Evolutionary conservation across 2,888 invertebrate species (phyloP).

Genomic region (Helicoverpa assulta): DNA sequence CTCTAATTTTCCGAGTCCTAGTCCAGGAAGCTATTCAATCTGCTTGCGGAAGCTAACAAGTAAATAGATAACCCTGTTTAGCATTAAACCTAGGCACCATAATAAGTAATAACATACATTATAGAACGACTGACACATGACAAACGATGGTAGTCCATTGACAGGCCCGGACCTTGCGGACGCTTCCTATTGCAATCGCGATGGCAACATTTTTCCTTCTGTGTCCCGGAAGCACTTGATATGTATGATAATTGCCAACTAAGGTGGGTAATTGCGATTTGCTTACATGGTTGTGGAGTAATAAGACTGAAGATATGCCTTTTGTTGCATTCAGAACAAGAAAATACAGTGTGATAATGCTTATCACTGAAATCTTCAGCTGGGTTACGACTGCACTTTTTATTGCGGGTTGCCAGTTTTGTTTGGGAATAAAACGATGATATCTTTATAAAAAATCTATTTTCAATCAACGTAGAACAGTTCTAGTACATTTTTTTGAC

Average conservation of each 20-base stretch:
- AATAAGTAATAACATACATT: conserved; percentile 9
- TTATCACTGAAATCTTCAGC: neutral
- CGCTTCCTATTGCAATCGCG: conserved; percentile 48
- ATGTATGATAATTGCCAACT: conserved; percentile 43
- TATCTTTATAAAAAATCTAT: too few species aligned
- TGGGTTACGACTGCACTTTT: neutral
- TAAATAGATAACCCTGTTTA: too few species aligned
- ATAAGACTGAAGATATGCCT: conserved; percentile 5
- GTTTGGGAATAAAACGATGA: too few species aligned
- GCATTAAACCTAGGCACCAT: neutral
- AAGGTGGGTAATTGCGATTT: conserved; percentile 13
- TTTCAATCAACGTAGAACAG: too few species aligned
- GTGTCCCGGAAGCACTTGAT: conserved; percentile 43
- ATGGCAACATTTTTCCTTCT: conserved; percentile 49
- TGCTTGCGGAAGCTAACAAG: too few species aligned
- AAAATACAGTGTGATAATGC: neutral
- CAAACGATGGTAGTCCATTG: conserved; percentile 57
- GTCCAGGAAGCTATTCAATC: too few species aligned
- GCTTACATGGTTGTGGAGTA: conserved; percentile 33
- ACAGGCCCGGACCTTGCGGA: conserved; percentile 49
- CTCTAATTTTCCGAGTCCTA: too few species aligned
- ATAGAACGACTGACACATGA: conserved; percentile 34
- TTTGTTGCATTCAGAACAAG: too few species aligned
- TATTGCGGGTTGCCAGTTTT: too few species aligned
- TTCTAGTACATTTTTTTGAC: too few species aligned